These are phyloP conservation scores for Halictus quadricinctus DNA, from an alignment of 2,888 invertebrate genomes.

Conservation along the genomic window DNA sequence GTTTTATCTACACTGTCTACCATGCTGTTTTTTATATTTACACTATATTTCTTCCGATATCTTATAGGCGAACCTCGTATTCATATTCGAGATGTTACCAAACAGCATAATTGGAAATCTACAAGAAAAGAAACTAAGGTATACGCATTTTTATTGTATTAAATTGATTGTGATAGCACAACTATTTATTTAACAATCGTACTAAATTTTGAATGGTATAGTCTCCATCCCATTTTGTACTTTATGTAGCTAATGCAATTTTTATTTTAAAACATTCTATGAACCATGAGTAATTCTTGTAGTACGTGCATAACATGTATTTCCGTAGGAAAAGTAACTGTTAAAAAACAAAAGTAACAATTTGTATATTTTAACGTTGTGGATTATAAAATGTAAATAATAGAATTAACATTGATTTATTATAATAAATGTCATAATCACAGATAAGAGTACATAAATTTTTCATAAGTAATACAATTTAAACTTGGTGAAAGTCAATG, in stretches of 20 bases:
- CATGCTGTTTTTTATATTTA: slow-evolving; percentile 82
- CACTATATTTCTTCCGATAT: slow-evolving; percentile 82
- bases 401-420: background rate
- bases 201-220: background rate
- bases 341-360: background rate
- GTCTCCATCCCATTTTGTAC: background rate
- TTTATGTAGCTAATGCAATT: background rate
- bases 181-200: background rate
- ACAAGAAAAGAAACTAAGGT: slow-evolving; percentile 83
- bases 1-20: slow-evolving; percentile 82
- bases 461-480: background rate
- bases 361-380: background rate
- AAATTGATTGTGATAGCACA: background rate
- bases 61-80: slow-evolving; percentile 82
- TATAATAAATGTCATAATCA: background rate
- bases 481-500: background rate
- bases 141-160: slow-evolving; percentile 24
- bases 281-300: background rate
- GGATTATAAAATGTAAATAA: background rate
- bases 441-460: background rate
- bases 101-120: slow-evolving; percentile 84
- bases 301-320: background rate
- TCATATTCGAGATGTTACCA: slow-evolving; percentile 83
- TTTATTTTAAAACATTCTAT: background rate
- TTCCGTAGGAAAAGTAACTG: background rate